Base-by-base conservation (phyloP, 2,113 vertebrate species). In the Chaetops frenatus region DNA sequence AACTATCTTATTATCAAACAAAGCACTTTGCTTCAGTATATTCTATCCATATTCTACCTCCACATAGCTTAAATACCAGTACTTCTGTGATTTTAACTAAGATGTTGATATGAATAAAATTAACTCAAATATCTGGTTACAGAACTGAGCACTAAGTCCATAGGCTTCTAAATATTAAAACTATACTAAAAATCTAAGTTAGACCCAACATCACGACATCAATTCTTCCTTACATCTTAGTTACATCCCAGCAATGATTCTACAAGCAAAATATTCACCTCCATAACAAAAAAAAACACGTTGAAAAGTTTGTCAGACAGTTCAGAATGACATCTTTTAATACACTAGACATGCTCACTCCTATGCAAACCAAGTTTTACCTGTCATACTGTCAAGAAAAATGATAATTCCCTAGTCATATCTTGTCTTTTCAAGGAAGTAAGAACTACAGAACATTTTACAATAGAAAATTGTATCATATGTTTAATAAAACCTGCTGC, bases 301-400 rank as follows among this genome's bases (percentile, higher is more conserved):
- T 19, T 62, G 62, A 77, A 92, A 95, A 94, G 71, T 88, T 95
- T 88, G 56, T 88, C 45, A 81, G 44, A 73, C 67, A 92, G 50
- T 79, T 92, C 40, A 57, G 50, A 90, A 90, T 77, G 84, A 79
- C 73, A 94, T 25, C 16, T 56, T 91, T 51, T 61, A 76, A 85
- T 33, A 54, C 15, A 82, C 27, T 69, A 82, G 25, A 79, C 38
- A 48, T 87, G 65, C 53, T 48, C 1, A 0, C 24, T 50, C 44
- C 77, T 64, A 40, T 72, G 73, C 45, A 85, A 95, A 60, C n/a
- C 28, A 64, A 73, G 60, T 78, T 92, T 92, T 56, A 93, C 74
- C 76, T 86, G 80, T 88, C 90, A 94, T 11, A 15, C 72, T 92
- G 51, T 79, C 88, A 92, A 88, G 76, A 88, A 93, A 90, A 95